Conservation (phyloP, 2,797 vertebrate species). For the Peromyscus eremicus region DNA sequence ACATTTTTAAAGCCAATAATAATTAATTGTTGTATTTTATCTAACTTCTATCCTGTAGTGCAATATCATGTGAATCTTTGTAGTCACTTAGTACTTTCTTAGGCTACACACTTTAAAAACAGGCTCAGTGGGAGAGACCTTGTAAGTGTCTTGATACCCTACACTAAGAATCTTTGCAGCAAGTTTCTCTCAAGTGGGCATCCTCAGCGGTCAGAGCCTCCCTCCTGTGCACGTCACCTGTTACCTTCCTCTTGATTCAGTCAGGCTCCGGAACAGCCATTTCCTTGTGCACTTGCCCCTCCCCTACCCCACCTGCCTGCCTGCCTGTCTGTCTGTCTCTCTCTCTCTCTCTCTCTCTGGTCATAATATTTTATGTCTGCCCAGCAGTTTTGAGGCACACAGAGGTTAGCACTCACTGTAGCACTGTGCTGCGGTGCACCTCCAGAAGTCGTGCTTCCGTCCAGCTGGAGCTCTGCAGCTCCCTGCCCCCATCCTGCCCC, state of each 20-base stretch:
- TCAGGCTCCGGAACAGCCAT: background rate
- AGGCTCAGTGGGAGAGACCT: background rate
- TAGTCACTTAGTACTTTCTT: constrained; percentile 8
- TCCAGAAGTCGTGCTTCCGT: background rate
- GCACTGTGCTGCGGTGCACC: background rate
- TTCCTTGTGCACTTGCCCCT: background rate
- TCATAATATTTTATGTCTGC: background rate
- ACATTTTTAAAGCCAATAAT: constrained; percentile 57
- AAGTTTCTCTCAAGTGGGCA: background rate
- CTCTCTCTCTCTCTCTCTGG: background rate
- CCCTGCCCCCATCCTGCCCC: background rate
- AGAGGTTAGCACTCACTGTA: background rate
- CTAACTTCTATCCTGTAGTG: constrained; percentile 19
- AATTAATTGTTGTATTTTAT: constrained; percentile 13
- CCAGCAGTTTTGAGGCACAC: background rate
- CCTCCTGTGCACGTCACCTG: background rate
- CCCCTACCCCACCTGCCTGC: no score
- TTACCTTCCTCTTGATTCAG: background rate
- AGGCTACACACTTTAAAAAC: constrained; percentile 35
- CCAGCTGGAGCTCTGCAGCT: no score
- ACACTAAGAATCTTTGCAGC: constrained; percentile 15
- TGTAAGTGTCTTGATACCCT: background rate
- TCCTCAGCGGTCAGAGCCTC: background rate
- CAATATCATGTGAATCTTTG: background rate
- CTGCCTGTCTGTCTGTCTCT: no score